Conservation (phyloP, 2,888 invertebrate genomes). For the Peribatodes rhomboidaria region DNA sequence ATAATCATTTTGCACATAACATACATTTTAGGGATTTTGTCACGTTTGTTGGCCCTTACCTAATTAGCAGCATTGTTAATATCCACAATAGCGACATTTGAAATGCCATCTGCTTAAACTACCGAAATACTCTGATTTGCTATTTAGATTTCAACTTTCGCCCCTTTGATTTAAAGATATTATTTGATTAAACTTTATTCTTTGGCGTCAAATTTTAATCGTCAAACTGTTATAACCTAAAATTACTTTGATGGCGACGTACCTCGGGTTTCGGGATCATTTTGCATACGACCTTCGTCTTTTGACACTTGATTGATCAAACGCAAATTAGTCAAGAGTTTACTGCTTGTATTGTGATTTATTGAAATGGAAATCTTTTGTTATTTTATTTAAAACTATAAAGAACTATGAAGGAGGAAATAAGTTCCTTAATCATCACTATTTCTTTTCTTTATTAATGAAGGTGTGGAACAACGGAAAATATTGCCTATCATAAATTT, state of each 20-base stretch:
- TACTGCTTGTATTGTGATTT: background rate
- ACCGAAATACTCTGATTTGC: slow-evolving; percentile 14
- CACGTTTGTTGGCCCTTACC: slow-evolving; percentile 65
- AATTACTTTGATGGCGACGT: slow-evolving; percentile 64
- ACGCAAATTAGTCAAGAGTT: slow-evolving; percentile 9
- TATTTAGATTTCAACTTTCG: slow-evolving; percentile 46
- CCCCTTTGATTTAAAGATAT: slow-evolving; percentile 49
- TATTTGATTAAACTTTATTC: slow-evolving; percentile 61
- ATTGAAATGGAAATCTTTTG: background rate
- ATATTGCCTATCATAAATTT: too few relatives aligned
- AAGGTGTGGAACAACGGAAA: too few relatives aligned
- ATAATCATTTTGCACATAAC: slow-evolving; percentile 61
- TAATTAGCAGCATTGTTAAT: slow-evolving; percentile 82
- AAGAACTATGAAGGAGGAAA: too few relatives aligned
- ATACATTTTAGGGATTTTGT: slow-evolving; percentile 62
- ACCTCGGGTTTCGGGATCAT: slow-evolving; percentile 70
- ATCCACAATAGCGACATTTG: slow-evolving; percentile 63
- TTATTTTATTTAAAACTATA: too few relatives aligned
- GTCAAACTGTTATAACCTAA: slow-evolving; percentile 53
- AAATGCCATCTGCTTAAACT: slow-evolving; percentile 68
- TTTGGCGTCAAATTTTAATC: slow-evolving; percentile 81
- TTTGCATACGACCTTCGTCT: slow-evolving; percentile 70
- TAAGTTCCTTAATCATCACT: background rate
- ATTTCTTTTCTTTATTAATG: background rate
- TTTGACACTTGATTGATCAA: slow-evolving; percentile 39